Base-by-base conservation (phyloP, 2,113 vertebrate species). In the Labrus mixtus region DNA sequence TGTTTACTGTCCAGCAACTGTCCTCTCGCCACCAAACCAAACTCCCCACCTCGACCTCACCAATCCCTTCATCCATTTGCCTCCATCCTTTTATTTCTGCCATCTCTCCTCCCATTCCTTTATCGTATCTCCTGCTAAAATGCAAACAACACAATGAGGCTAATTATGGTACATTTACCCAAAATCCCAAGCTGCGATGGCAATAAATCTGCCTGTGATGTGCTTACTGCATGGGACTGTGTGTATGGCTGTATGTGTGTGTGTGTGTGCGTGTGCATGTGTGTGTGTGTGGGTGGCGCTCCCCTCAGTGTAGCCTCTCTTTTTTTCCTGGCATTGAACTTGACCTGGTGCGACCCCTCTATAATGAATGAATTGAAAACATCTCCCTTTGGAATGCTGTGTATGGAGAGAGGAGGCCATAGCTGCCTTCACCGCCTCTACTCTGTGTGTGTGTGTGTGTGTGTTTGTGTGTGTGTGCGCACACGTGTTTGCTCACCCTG, bases 311-410 rank as follows among this genome's bases (percentile, higher is more conserved):
- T 95, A 93, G 72, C 76, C 90, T 93, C 95, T 96, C 95, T 95
- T 96, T 96, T 96, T 97, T 97, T 93, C 93, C 91, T 96, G 96
- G 96, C 96, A 97, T 96, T 98, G 97, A 99, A 98, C 97, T 98
- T 97, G 97, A 98, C 97, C 97, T 93, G 76, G 88, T 87, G 92
- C 93, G 95, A 97, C 96, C 97, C 95, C 94, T 95, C 94, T 94
- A 96, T 98, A 98, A 98, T 98, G 97, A 98, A 93, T 97, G 96
- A 97, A 98, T 97, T 97, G 96, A 97, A 99, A 98, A 97, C 96
- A 98, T 98, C 95, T 97, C 96, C 96, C 96, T 96, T 97, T 96
- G 96, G 96, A 98, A 97, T 98, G 96, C 94, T 93, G 95, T 94
- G 95, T 95, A 95, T 94, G 78, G 67, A 96, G 95, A 96, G 95